Conservation (phyloP, 92 coral and sea anemone genomes). For the Paragorgia papillata region DNA sequence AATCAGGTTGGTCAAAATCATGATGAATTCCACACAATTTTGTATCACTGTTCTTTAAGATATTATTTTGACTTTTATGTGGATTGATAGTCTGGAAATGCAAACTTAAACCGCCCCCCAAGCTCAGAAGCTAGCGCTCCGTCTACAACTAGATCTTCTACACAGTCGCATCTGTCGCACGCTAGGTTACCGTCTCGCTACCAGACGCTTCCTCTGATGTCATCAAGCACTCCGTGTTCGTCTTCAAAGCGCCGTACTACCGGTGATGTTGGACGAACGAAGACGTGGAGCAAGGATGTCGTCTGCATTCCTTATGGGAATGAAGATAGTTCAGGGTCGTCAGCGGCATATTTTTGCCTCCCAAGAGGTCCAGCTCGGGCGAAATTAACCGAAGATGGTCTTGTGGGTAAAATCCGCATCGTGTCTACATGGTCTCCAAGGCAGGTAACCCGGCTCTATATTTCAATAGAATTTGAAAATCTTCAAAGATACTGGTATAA, state of each 20-base stretch:
- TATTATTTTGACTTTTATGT: no score
- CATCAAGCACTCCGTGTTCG: conserved; percentile 5
- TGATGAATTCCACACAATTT: no score
- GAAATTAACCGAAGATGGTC: no score
- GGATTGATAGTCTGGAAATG: no score
- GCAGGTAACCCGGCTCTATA: conserved; percentile 4
- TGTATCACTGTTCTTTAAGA: no score
- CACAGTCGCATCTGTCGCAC: background rate
- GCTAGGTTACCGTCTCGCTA: conserved; percentile 22
- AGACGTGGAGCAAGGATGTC: conserved; percentile 40
- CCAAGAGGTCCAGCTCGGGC: conserved; percentile 33
- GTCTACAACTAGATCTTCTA: background rate
- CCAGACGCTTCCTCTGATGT: background rate
- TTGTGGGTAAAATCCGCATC: conserved; percentile 36
- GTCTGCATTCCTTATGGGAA: conserved; percentile 16
- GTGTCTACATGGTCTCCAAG: conserved; percentile 34
- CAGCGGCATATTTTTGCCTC: conserved; percentile 9
- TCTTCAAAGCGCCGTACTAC: conserved; percentile 26
- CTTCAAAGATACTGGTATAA: no score
- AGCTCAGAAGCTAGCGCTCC: no score
- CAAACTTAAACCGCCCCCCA: no score
- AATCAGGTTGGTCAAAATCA: no score
- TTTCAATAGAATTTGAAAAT: background rate
- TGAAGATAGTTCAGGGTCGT: conserved; percentile 8
- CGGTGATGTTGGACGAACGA: conserved; percentile 20